Conservation (phyloP, 1,140 invertebrate genomes). For the Drosophila erecta region DNA sequence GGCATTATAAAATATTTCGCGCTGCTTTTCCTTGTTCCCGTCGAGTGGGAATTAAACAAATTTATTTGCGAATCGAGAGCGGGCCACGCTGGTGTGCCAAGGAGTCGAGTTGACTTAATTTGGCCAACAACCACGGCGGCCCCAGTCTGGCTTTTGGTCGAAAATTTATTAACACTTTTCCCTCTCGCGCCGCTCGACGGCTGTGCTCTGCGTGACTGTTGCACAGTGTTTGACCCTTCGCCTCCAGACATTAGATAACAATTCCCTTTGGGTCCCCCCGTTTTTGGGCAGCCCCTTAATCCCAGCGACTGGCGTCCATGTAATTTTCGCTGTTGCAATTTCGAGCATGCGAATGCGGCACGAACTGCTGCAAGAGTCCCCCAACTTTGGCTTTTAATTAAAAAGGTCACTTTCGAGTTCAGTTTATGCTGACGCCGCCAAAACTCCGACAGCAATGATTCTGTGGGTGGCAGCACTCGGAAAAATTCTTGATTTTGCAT, state of each 20-base stretch:
- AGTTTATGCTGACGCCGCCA: conserved; percentile 67
- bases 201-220: conserved; percentile 72
- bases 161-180: conserved; percentile 79
- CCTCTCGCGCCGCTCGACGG: conserved; percentile 30
- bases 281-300: not conserved
- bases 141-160: conserved; percentile 32
- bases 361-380: conserved; percentile 58
- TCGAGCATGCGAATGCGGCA: conserved; percentile 72
- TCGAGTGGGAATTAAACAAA: conserved; percentile 77
- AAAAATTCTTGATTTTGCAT: not conserved
- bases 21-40: conserved; percentile 34
- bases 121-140: conserved; percentile 41
- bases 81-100: conserved; percentile 19
- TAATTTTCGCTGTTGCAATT: conserved; percentile 71
- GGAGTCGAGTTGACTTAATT: conserved; percentile 66
- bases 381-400: conserved; percentile 71
- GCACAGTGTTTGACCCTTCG: conserved; percentile 71
- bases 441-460: conserved; percentile 19
- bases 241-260: conserved; percentile 78
- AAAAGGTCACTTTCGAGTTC: conserved; percentile 72
- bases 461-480: conserved; percentile 8
- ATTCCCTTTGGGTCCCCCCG: conserved; percentile 5
- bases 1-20: conserved; percentile 76
- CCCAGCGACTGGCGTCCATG: conserved; percentile 30
- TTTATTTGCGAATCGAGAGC: conserved; percentile 75